phyloP scores from a whole-genome alignment of 2,113 vertebrate species.

The Narcine bancroftii region DNA sequence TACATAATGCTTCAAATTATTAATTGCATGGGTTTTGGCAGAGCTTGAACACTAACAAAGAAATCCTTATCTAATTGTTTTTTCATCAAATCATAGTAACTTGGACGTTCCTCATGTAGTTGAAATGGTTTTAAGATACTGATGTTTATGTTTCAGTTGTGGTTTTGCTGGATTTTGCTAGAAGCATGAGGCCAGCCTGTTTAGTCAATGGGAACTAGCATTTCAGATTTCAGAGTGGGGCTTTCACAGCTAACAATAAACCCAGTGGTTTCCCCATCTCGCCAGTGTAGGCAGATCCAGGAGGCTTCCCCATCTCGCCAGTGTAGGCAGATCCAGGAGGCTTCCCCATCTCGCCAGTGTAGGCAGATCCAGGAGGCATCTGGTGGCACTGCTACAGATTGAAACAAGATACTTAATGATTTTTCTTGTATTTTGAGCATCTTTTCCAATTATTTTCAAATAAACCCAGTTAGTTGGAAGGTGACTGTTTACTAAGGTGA shows the following conservation, averaged over 20 bases:
- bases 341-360: neutral
- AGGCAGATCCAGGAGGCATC: neutral
- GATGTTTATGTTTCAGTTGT: neutral
- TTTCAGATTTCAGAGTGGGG: neutral
- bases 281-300: neutral
- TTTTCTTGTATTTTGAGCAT: neutral
- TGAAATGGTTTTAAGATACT: neutral
- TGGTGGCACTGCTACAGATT: neutral
- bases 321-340: neutral
- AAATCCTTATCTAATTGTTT: neutral
- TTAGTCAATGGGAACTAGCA: too few relatives aligned
- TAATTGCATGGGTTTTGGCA: constrained; percentile 24
- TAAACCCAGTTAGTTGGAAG: neutral
- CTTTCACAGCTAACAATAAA: neutral
- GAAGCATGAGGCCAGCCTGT: neutral
- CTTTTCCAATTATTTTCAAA: too few relatives aligned
- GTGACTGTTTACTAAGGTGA: neutral
- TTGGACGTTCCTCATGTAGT: neutral
- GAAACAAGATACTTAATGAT: too few relatives aligned
- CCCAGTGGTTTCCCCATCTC: neutral
- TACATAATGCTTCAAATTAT: neutral
- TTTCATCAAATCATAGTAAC: neutral
- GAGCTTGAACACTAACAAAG: neutral
- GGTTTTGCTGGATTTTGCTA: neutral
- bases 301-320: neutral